Percentiles rank a stretch among this genome's conserved stretches.
Conservation (phyloP, 2,797 vertebrate species). For the Ctenopoma multispine region DNA sequence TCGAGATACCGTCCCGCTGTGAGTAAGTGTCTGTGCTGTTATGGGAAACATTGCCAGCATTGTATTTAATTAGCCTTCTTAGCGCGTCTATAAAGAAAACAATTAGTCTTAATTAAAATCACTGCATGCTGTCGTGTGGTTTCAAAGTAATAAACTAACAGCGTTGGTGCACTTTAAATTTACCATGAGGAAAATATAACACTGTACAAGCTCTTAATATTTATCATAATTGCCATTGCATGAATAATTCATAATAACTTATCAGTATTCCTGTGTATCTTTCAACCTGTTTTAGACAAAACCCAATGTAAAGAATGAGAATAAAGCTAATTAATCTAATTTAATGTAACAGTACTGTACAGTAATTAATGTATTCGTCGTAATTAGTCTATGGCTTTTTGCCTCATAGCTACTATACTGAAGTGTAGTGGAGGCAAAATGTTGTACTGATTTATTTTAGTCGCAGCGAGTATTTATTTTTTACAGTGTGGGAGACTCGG, state of each 20-base stretch:
- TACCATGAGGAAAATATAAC: conserved; percentile 49
- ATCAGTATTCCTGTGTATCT: background rate
- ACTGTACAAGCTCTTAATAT: conserved; percentile 48
- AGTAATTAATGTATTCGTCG: background rate
- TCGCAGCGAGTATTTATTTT: conserved; percentile 27
- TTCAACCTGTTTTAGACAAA: no score
- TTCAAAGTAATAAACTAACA: conserved; percentile 75
- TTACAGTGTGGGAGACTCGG: conserved; percentile 41
- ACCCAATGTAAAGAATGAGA: background rate
- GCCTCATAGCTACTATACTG: background rate
- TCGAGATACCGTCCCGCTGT: conserved; percentile 51
- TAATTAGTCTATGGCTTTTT: background rate
- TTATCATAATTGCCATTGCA: conserved; percentile 51
- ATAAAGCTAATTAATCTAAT: background rate
- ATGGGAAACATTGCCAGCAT: conserved; percentile 74
- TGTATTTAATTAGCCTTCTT: conserved; percentile 82
- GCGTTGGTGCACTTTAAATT: conserved; percentile 61
- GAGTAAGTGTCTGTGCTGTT: conserved; percentile 70
- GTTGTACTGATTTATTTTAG: conserved; percentile 55
- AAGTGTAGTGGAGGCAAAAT: no score
- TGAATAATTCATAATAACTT: conserved; percentile 60
- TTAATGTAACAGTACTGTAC: background rate
- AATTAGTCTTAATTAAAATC: conserved; percentile 85
- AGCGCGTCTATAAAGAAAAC: conserved; percentile 76
- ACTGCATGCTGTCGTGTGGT: conserved; percentile 62